These are phyloP conservation scores for Carassius auratus DNA, from an alignment of 2,113 vertebrate genomes.

Conservation along the genomic window DNA sequence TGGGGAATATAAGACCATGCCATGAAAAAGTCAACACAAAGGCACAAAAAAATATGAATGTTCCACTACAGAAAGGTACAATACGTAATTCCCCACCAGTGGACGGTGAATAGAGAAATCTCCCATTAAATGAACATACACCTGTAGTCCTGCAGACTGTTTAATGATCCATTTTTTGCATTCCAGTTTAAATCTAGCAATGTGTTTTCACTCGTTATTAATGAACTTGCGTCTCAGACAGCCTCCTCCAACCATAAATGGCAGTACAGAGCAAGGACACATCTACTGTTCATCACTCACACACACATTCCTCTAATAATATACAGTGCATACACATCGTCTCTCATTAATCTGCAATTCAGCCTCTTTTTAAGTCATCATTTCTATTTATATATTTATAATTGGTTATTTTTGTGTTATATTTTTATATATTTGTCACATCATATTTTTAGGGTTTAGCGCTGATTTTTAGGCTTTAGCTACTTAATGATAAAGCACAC, in stretches of 20 bases:
- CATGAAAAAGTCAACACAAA: neutral
- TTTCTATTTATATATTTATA: neutral
- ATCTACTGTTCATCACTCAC: neutral
- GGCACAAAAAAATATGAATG: neutral
- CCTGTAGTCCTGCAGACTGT: neutral
- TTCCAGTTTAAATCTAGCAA: slow-evolving; percentile 16
- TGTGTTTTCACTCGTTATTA: slow-evolving; percentile 4
- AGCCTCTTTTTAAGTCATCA: neutral
- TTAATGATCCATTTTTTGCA: neutral
- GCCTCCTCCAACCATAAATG: neutral
- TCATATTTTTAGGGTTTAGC: neutral
- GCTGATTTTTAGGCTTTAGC: too few relatives aligned
- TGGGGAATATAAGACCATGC: too few relatives aligned
- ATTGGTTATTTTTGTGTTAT: too few relatives aligned
- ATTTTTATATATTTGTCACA: neutral
- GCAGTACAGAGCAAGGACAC: neutral
- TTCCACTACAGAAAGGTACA: neutral
- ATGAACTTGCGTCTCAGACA: neutral
- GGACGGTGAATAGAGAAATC: neutral
- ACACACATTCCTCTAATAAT: neutral
- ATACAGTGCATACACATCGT: neutral
- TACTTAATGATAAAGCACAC: too few relatives aligned
- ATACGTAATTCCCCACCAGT: neutral
- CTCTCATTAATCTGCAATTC: neutral
- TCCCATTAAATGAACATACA: neutral